Evolutionary conservation across 2,113 vertebrate genomes (phyloP).

Genomic region (Pipa parva): DNA sequence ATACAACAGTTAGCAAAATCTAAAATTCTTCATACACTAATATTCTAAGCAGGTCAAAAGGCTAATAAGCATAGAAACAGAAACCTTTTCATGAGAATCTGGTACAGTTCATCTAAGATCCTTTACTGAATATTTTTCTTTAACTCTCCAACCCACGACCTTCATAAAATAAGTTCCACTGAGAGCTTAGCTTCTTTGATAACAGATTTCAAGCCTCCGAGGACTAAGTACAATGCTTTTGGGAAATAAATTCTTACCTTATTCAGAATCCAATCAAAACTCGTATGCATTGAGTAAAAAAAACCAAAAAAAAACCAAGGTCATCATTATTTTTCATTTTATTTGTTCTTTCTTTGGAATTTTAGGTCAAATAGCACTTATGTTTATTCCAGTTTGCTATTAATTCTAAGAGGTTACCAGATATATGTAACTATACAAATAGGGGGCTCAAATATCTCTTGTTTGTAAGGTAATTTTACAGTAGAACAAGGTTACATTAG

Average conservation of each 20-base stretch:
- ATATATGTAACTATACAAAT: too few relatives aligned
- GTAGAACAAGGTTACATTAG: too few relatives aligned
- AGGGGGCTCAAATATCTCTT: too few relatives aligned
- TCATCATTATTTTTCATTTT: slow-evolving; percentile 61
- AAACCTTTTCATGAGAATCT: slow-evolving; percentile 47
- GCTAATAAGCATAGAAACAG: slow-evolving; percentile 39
- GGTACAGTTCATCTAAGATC: slow-evolving; percentile 36
- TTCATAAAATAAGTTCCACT: slow-evolving; percentile 53
- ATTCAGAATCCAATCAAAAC: slow-evolving; percentile 59
- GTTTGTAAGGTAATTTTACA: too few relatives aligned
- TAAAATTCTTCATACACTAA: not conserved
- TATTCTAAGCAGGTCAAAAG: slow-evolving; percentile 28
- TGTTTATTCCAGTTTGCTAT: too few relatives aligned
- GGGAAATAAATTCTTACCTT: slow-evolving; percentile 56
- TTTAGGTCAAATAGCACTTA: too few relatives aligned
- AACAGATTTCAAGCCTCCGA: slow-evolving; percentile 55
- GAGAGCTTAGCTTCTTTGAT: slow-evolving; percentile 51
- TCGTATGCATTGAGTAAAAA: slow-evolving; percentile 56
- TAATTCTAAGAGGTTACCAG: too few relatives aligned
- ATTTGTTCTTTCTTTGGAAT: too few relatives aligned
- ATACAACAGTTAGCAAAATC: not conserved
- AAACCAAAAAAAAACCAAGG: slow-evolving; percentile 57
- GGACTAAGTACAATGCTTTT: slow-evolving; percentile 47
- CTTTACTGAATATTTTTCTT: slow-evolving; percentile 41
- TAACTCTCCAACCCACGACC: slow-evolving; percentile 49